Conservation (phyloP, 2,888 invertebrate species). For the Cerastoderma edule region DNA sequence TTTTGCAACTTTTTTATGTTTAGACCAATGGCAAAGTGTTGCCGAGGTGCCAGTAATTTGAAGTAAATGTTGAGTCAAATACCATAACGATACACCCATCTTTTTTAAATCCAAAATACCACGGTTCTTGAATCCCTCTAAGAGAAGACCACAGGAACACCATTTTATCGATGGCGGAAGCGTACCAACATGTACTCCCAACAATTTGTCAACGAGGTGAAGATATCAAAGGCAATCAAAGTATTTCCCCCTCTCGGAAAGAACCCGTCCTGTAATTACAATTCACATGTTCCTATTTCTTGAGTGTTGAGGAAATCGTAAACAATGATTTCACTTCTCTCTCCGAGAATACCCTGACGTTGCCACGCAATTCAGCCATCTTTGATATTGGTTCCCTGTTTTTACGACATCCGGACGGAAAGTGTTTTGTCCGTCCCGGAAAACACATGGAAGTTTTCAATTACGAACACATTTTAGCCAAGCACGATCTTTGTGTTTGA, state of each 20-base stretch:
- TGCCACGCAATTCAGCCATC: slow-evolving; percentile 48
- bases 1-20: no score
- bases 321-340: slow-evolving; percentile 41
- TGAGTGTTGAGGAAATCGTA: slow-evolving; percentile 31
- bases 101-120: no score
- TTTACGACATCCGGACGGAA: slow-evolving; percentile 47
- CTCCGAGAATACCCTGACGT: slow-evolving; percentile 29
- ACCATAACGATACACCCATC: no score
- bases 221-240: background rate
- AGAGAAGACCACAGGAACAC: no score
- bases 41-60: no score
- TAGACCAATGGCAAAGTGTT: no score
- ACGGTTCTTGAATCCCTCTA: no score
- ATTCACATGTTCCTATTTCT: slow-evolving; percentile 3
- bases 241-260: background rate
- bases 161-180: no score
- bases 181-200: no score
- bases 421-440: slow-evolving; percentile 34
- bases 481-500: no score
- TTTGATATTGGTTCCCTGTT: slow-evolving; percentile 31
- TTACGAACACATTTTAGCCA: slow-evolving; percentile 22
- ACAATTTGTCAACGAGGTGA: background rate
- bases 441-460: slow-evolving; percentile 31
- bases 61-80: no score
- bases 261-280: slow-evolving; percentile 7